phyloP scores from a whole-genome alignment of 2,888 invertebrate species.

The Drosophila prolongata region DNA sequence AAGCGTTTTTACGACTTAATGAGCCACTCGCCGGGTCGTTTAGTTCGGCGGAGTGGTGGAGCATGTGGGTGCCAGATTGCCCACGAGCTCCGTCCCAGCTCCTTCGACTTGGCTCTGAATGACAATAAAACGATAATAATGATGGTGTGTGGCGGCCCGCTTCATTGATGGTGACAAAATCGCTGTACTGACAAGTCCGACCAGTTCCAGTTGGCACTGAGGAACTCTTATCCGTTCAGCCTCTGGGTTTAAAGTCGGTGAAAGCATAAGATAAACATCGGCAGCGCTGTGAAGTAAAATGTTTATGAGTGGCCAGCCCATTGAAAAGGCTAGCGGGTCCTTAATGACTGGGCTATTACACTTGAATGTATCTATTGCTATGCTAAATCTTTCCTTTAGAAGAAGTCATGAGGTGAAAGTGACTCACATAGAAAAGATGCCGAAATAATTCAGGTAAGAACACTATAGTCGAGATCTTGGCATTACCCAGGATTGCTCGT shows the following conservation, averaged over 20 bases:
- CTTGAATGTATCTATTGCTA: no score
- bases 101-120: slow-evolving; percentile 31
- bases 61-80: slow-evolving; percentile 76
- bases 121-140: slow-evolving; percentile 74
- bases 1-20: slow-evolving; percentile 77
- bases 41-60: slow-evolving; percentile 29
- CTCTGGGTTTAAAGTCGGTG: slow-evolving; percentile 1
- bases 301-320: slow-evolving; percentile 7
- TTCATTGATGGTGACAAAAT: slow-evolving; percentile 76
- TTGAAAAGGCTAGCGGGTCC: slow-evolving; percentile 14
- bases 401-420: not conserved
- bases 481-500: no score
- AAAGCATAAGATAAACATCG: slow-evolving; percentile 50
- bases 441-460: no score
- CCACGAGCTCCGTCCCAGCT: slow-evolving; percentile 47
- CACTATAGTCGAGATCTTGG: no score
- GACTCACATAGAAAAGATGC: not conserved
- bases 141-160: slow-evolving; percentile 59
- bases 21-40: slow-evolving; percentile 72
- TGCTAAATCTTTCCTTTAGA: not conserved
- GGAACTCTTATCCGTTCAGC: slow-evolving; percentile 3
- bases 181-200: slow-evolving; percentile 60
- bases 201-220: slow-evolving; percentile 27
- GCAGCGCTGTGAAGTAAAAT: slow-evolving; percentile 20
- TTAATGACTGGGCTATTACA: slow-evolving; percentile 4